Percentiles rank a stretch among this genome's conserved stretches.
phyloP scores from a whole-genome alignment of 2,888 invertebrate genomes.

The Andrena trimmerana region DNA sequence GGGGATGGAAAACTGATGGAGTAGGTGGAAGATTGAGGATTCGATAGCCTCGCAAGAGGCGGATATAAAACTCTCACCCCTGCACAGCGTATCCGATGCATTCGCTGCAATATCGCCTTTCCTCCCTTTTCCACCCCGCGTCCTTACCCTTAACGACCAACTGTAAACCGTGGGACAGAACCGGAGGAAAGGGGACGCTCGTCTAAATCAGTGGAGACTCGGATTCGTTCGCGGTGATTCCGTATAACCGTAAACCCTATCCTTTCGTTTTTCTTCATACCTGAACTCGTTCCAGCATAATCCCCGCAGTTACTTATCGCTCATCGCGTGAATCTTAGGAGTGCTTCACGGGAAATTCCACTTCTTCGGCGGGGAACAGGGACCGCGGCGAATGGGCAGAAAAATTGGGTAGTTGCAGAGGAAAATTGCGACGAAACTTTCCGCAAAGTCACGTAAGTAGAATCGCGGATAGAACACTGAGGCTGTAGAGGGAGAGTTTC shows the following conservation, averaged over 20 bases:
- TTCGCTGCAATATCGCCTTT: conserved; percentile 15
- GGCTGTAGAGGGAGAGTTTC: too few species aligned
- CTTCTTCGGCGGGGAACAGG: background rate
- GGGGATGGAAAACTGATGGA: conserved; percentile 14
- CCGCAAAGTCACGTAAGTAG: too few species aligned
- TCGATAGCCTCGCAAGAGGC: conserved; percentile 14
- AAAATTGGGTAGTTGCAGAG: background rate
- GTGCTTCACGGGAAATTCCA: background rate
- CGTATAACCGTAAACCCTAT: conserved; percentile 33
- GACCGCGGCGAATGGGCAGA: too few species aligned
- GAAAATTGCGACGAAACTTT: too few species aligned
- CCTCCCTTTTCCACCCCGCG: background rate
- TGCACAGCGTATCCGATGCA: conserved; percentile 7
- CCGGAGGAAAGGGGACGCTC: background rate
- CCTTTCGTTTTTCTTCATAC: conserved; percentile 23
- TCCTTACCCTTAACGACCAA: conserved; percentile 21
- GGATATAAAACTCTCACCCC: conserved; percentile 11
- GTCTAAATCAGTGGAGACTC: conserved; percentile 20
- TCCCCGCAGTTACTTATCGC: conserved; percentile 1
- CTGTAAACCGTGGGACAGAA: background rate
- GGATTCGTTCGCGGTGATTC: conserved; percentile 16
- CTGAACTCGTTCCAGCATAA: conserved; percentile 27
- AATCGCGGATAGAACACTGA: too few species aligned
- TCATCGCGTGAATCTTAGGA: background rate
- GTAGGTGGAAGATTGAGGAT: conserved; percentile 25